Conservation (phyloP, 53 echinoderm and acorn worm species). For the Zoroaster sp. region DNA sequence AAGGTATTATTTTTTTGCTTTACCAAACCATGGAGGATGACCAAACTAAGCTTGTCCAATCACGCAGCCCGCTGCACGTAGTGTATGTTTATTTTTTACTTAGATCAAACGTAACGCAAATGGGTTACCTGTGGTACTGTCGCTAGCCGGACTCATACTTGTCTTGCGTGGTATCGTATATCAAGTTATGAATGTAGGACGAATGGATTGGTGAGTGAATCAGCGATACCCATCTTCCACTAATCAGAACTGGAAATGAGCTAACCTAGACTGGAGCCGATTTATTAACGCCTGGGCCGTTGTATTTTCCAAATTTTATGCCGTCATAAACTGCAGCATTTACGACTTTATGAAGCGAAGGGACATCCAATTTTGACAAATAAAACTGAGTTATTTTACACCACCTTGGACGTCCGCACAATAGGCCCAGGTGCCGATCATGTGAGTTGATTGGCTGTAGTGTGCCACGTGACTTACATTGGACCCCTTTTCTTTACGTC, state of each 20-base stretch:
- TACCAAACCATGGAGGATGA: too few relatives aligned
- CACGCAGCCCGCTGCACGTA: not conserved
- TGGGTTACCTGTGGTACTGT: constrained; percentile 9
- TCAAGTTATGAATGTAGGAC: not conserved
- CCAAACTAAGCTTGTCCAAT: constrained; percentile 29
- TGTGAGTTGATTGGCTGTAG: constrained; percentile 55
- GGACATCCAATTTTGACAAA: constrained; percentile 45
- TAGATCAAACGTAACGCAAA: constrained; percentile 12
- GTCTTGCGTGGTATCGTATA: not conserved
- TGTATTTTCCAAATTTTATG: constrained; percentile 45
- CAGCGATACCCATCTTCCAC: not conserved
- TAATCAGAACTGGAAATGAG: constrained; percentile 15
- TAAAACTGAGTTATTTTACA: constrained; percentile 42
- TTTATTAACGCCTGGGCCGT: constrained; percentile 40
- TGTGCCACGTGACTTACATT: constrained; percentile 59
- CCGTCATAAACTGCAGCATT: constrained; percentile 44
- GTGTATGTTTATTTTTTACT: constrained; percentile 25
- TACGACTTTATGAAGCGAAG: constrained; percentile 47
- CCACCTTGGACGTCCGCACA: constrained; percentile 21
- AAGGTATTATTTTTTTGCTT: too few relatives aligned
- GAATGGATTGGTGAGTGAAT: not conserved
- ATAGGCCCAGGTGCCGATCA: not conserved
- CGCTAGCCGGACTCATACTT: not conserved
- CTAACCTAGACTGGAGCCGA: not conserved
- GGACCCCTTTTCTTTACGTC: constrained; percentile 55